Evolutionary conservation across 2,888 invertebrate genomes (phyloP), one percentile per base, ranked within the genome.

Genomic region (Stenodema calcarata): DNA sequence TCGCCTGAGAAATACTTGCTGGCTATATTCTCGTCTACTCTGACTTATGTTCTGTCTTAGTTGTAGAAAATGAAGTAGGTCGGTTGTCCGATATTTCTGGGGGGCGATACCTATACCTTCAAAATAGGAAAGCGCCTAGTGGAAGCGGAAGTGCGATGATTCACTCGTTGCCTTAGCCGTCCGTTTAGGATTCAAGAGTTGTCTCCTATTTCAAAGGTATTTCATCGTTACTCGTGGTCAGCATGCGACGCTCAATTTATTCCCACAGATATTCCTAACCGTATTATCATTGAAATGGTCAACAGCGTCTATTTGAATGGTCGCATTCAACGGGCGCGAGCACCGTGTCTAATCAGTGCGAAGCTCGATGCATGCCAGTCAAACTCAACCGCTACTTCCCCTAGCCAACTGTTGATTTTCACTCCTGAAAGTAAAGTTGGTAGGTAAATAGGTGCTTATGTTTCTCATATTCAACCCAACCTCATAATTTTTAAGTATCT

Each of bases 131-230:
- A 12, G 23, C 69, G 69, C 28, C 9, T 18, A 7, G 18, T n/a
- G 18, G 70, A 41, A 73, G 73, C 80, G 80, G 80, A 80, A 80
- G 80, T 80, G 35, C 30, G 73, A 41, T 73, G 80, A 80, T 27
- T 80, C 80, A 80, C 54, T 80, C 47, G 79, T 79, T 28, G 80
- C 80, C 80, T 80, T 80, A 54, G 9, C 23, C 80, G 50, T 50
- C 50, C 80, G 80, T 80, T 62, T 80, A 80, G 80, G 54, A 80
- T 80, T 80, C 80, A 80, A 50, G 27, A 27, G 80, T 27, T 80
- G 80, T 80, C 80, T 23, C 78, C 27, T 41, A 73, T 73, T 73
- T 73, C 35, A 35, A 62, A 44, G 78, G 44, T 44, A 44, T 44
- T 78, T 44, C 78, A 78, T 80, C 80, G 27, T 11, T 18, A n/a